Base-by-base conservation (phyloP, 2,113 vertebrate genomes). In the Hyperopisus bebe region DNA sequence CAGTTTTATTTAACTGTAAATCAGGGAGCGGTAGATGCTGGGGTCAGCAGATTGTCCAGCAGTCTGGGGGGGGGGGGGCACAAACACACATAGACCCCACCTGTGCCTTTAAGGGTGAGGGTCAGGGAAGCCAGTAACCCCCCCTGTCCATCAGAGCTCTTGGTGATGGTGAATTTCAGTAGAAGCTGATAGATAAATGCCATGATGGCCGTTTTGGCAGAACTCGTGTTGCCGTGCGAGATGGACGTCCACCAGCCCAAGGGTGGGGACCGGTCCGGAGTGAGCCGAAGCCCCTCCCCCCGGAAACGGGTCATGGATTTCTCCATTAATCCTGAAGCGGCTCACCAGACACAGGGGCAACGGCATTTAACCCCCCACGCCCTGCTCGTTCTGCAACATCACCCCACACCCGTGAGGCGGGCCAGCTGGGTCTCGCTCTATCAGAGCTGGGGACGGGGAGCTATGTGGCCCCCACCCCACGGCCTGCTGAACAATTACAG, bases 281-380 rank as follows among this genome's bases (percentile, higher is more conserved):
- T n/a, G 84, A 87, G 86, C 27, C 62, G 87, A 83, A 89, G 90
- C 88, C 91, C 74, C 74, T 90, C 90, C 47, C 92, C 92, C 91
- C 85, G 55, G 94, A 95, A 93, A 94, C 74, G 90, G 94, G 91
- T 95, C 92, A 92, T 84, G 89, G 94, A 91, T 93, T 94, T 94
- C 92, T 90, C 92, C 92, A 95, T 95, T 95, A 95, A 94, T 93
- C 89, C 90, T 84, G 15, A 53, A 89, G 90, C 87, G n/a, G 89
- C 87, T 92, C 92, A 92, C 91, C 74, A 92, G 89, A 93, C 91
- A 92, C 42, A 44, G 35, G 5, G 94, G 94, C 94, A 92, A 93
- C 91, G 92, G 94, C 93, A 93, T 94, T 96, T 96, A 95, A 96
- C 95, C 95, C 90, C 86, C 19, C 46, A 21, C 35, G n/a, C 24